These are phyloP conservation scores for Macropis europaea DNA, from an alignment of 2,888 invertebrate genomes.

Conservation along the genomic window DNA sequence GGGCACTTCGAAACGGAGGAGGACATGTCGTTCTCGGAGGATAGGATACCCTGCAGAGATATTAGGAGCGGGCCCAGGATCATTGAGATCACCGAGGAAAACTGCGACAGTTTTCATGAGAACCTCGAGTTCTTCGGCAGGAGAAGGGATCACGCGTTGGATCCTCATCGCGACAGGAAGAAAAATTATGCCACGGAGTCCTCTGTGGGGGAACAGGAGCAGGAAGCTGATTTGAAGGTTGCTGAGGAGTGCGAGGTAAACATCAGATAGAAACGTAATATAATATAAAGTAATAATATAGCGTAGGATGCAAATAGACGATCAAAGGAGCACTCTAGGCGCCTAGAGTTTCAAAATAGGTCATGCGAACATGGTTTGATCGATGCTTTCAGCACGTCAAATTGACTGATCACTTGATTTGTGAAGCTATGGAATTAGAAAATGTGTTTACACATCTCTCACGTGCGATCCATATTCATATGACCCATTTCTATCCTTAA, in stretches of 20 bases:
- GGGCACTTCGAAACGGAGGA: slow-evolving; percentile 30
- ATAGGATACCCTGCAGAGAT: slow-evolving; percentile 49
- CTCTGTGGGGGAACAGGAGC: slow-evolving; percentile 1
- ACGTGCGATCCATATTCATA: no score
- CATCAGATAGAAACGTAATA: not conserved
- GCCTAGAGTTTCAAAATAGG: no score
- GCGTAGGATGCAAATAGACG: no score
- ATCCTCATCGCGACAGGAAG: slow-evolving; percentile 43
- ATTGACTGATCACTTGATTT: no score
- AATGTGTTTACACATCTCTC: no score
- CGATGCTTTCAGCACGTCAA: no score
- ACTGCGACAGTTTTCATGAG: slow-evolving; percentile 77
- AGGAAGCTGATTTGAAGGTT: slow-evolving; percentile 1
- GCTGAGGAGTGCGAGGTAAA: slow-evolving; percentile 44
- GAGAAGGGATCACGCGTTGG: slow-evolving; percentile 62
- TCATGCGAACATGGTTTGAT: no score
- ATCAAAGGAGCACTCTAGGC: no score
- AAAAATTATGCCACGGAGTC: slow-evolving; percentile 22
- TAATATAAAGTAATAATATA: no score
- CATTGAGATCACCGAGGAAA: slow-evolving; percentile 76
- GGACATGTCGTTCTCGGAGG: slow-evolving; percentile 57
- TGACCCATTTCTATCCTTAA: no score
- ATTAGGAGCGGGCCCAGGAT: slow-evolving; percentile 65
- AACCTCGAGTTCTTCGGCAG: slow-evolving; percentile 74
- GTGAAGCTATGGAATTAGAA: no score